A percentile compares a stretch with the other conserved stretches of the same genome.
Evolutionary conservation across 2,797 vertebrate genomes (phyloP).

Genomic region (Prionace glauca): DNA sequence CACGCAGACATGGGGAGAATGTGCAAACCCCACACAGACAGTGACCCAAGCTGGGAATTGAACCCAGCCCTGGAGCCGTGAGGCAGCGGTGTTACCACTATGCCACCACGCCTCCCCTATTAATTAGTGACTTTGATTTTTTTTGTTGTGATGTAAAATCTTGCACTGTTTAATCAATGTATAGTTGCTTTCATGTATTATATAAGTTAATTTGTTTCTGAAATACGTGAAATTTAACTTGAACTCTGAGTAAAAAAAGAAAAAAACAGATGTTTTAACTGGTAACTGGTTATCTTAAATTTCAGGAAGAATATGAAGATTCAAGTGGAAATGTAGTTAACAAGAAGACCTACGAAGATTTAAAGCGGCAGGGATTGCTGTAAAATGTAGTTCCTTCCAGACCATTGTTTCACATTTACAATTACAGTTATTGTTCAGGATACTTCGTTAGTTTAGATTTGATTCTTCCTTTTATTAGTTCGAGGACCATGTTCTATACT

Average conservation of each 20-base stretch:
- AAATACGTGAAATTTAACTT: neutral
- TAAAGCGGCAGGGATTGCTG: conserved; percentile 91
- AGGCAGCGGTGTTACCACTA: no score
- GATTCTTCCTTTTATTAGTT: no score
- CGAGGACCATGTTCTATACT: neutral
- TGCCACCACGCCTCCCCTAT: no score
- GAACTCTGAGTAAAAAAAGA: neutral
- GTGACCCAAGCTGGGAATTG: no score
- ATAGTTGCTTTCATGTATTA: neutral
- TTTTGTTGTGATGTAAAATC: neutral
- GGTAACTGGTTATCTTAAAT: conserved; percentile 32
- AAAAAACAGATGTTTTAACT: conserved; percentile 19
- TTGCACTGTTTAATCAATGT: neutral
- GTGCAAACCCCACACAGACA: no score
- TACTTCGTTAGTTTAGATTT: neutral
- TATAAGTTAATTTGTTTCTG: neutral
- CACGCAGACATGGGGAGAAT: no score
- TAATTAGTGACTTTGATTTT: neutral
- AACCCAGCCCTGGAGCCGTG: no score
- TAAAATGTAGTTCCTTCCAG: neutral
- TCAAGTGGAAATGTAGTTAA: conserved; percentile 97
- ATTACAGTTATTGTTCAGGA: no score
- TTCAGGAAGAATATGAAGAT: conserved; percentile 94
- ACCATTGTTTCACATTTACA: neutral
- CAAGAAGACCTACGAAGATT: conserved; percentile 95